Base-by-base conservation (phyloP, 2,113 vertebrate genomes). In the Pungitius pungitius region DNA sequence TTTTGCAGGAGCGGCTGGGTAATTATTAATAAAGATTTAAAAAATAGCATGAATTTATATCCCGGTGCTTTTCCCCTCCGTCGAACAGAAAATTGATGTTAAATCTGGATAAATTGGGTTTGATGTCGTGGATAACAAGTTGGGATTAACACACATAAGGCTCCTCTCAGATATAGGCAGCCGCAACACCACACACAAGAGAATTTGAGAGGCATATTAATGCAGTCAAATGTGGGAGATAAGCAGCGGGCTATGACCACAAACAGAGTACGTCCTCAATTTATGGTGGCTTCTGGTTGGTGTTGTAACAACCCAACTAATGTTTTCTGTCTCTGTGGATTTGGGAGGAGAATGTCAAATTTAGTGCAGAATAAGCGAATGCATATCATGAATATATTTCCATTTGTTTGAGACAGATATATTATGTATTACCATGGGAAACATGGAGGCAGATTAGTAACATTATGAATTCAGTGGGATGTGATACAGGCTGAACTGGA, bases 51-150 rank as follows among this genome's bases (percentile, higher is more conserved):
- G 67, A 56, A 83, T 87, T 83, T 43, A 71, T 84, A 87, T 87
- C 76, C 26, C 1, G 24, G 59, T 80, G 73, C 72, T 91, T 91
- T 91, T 91, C 87, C 85, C 68, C 90, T 90, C 84, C 62, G 22
- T 66, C 22, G 83, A 87, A 67, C 91, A 66, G 87, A 77, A 77
- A 85, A 88, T 75, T 82, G 66, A 89, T 88, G 84, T 82, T 85
- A 89, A 77, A 90, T 83, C 75, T 75, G 65, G 85, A 88, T 87
- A 90, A 90, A 92, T 89, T 90, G 85, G 85, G 82, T 88, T 75
- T 87, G 86, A 91, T 91, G 86, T 86, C 86, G 75, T 33, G 78
- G 87, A 85, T 90, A 92, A 88, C 86, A 89, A 87, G 72, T 83
- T 79, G 75, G 90, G 87, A 91, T 91, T 90, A 92, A 80, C 80